Conservation (phyloP, 1,140 invertebrate genomes). For the Pantala flavescens region DNA sequence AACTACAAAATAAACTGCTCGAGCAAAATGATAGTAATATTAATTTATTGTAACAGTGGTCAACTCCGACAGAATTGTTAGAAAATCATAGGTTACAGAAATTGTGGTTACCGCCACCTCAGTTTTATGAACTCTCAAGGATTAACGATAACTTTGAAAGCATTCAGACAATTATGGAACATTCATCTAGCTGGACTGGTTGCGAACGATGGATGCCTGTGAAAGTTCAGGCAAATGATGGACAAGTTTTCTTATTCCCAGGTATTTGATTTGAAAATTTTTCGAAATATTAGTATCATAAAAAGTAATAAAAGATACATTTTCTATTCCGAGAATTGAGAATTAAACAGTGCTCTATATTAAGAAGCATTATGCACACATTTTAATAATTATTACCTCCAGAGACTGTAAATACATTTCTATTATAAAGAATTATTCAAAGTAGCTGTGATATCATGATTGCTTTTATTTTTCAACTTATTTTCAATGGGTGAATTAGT, state of each 20-base stretch:
- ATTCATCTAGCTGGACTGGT: background rate
- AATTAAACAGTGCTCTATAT: too few relatives aligned
- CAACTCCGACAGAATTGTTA: conserved; percentile 31
- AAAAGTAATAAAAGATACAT: background rate
- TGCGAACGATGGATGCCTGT: conserved; percentile 35
- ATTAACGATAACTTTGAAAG: conserved; percentile 28
- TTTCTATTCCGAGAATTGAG: background rate
- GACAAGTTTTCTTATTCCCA: conserved; percentile 33
- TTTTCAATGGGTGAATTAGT: too few relatives aligned
- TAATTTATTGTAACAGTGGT: conserved; percentile 27
- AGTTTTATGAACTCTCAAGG: conserved; percentile 38
- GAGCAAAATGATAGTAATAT: too few relatives aligned
- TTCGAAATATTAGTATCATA: background rate
- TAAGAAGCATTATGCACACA: too few relatives aligned
- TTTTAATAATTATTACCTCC: too few relatives aligned
- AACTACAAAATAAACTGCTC: too few relatives aligned
- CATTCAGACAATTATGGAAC: background rate
- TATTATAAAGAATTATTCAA: too few relatives aligned
- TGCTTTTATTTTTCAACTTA: too few relatives aligned
- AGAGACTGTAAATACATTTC: too few relatives aligned
- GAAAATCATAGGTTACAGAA: conserved; percentile 27
- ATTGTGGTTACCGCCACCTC: conserved; percentile 37
- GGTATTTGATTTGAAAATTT: conserved; percentile 27
- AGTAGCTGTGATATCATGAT: too few relatives aligned
- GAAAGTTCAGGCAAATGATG: conserved; percentile 31